phyloP scores from a whole-genome alignment of 2,113 vertebrate species.

The Cololabis saira region DNA sequence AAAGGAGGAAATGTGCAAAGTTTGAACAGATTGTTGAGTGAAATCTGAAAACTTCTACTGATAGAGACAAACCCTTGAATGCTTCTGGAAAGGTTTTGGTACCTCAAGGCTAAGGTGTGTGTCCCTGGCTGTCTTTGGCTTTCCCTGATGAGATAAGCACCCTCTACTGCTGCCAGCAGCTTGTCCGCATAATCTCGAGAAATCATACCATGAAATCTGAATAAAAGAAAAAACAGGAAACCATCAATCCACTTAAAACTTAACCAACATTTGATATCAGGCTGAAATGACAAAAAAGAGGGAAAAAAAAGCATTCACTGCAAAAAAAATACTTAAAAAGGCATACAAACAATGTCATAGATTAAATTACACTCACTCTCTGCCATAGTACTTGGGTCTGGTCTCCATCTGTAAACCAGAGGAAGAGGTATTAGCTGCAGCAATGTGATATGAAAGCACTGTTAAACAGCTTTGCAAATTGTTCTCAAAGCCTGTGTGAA shows the following conservation, averaged over 20 bases:
- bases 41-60: not conserved
- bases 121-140: conserved; percentile 96
- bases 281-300: conserved; percentile 22
- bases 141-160: conserved; percentile 96
- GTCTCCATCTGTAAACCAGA: conserved; percentile 89
- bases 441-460: conserved; percentile 41
- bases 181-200: conserved; percentile 94
- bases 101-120: conserved; percentile 96
- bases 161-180: conserved; percentile 88
- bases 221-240: conserved; percentile 21
- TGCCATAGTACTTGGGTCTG: conserved; percentile 97
- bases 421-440: conserved; percentile 59
- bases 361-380: conserved; percentile 90
- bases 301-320: conserved; percentile 15
- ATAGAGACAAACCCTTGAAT: not conserved
- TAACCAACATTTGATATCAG: conserved; percentile 19
- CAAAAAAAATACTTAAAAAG: not conserved
- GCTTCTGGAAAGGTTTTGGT: conserved; percentile 35
- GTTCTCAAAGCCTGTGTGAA: conserved; percentile 47
- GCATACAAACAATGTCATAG: conserved; percentile 19
- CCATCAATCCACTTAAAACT: conserved; percentile 1
- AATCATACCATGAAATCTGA: conserved; percentile 95
- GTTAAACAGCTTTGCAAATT: conserved; percentile 49
- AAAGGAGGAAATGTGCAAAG: not conserved
- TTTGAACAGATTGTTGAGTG: not conserved